Evolutionary conservation across 2,888 invertebrate genomes (phyloP), one percentile per base, ranked within the genome.

Genomic region (Megamerina dolium): DNA sequence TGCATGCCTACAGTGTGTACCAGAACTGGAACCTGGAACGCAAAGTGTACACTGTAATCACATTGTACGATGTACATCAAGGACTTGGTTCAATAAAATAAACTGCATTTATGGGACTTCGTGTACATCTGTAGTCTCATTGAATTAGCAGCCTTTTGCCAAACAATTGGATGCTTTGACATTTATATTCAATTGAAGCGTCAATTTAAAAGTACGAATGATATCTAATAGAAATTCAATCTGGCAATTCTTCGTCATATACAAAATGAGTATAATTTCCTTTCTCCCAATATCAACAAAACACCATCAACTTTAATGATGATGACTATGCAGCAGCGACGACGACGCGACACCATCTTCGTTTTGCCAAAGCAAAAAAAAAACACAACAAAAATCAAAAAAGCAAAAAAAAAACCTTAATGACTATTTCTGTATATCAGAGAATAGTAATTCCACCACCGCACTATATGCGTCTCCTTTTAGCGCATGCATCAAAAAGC

Each of bases 301-400:
- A 36, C 21, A 40, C 35, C 37, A 49, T 48, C 48, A 50, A 46
- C 43, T 47, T 50, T 54, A 54, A 54, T 54, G 53, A 54, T 52
- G 52, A 54, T 54, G 50, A 54, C 40, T 33, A 6, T 16, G 26
- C 27, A 41, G 30, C 29, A 29, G 6, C 31, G 30, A 34, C 29
- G 19, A 43, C 39, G 30, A 39, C 35, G 23, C 20, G 17, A 19
- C 29, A 33, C 19, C 38, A 33, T 33, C 31, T 42, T 37, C 27
- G 13, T 27, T 27, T 27, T 27, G 27, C 18, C 14, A 26, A 20
- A n/a, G n/a, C n/a, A 3, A 42, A 23, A 16, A 18, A 19, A n/a
- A 27, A 19, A 14, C 10, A 33, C 32, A 23, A 26, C 23, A 40
- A 29, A 32, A 39, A 36, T 21, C 19, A 34, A 46, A 27, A 43